These are phyloP conservation scores for Rhinolophus ferrumequinum DNA, from an alignment of 2,113 vertebrate species.

Conservation along the genomic window DNA sequence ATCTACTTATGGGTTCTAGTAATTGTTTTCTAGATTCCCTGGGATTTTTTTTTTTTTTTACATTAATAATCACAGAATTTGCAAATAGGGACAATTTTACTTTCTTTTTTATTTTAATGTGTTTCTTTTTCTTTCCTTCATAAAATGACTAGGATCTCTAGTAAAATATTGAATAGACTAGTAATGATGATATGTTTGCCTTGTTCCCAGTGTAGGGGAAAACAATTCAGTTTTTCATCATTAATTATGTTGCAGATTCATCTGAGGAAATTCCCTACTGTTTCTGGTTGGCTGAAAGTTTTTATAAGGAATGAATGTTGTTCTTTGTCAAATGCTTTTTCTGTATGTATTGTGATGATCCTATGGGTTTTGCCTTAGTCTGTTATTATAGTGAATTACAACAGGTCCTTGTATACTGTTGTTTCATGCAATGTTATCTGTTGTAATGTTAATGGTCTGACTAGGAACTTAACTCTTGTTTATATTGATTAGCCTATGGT, in stretches of 20 bases:
- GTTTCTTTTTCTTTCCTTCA: slow-evolving; percentile 17
- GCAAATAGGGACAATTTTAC: background rate
- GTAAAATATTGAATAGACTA: background rate
- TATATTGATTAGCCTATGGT: background rate
- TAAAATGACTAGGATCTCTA: background rate
- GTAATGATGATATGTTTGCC: background rate
- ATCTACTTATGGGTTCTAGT: background rate
- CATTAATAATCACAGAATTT: slow-evolving; percentile 28
- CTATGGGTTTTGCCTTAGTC: background rate
- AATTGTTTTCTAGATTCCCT: slow-evolving; percentile 23
- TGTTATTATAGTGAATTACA: background rate
- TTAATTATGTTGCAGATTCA: background rate
- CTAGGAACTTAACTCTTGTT: background rate
- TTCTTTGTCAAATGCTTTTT: background rate
- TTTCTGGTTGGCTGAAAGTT: slow-evolving; percentile 13
- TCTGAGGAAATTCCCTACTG: background rate
- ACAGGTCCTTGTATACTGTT: background rate
- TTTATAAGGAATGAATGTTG: background rate
- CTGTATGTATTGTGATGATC: background rate
- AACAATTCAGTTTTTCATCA: background rate
- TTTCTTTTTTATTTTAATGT: background rate
- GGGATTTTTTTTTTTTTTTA: slow-evolving; percentile 47
- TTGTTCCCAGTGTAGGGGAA: background rate
- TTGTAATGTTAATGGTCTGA: background rate
- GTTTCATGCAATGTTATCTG: background rate